Evolutionary conservation across 2,797 vertebrate species (phyloP).

Genomic region (Manis javanica): DNA sequence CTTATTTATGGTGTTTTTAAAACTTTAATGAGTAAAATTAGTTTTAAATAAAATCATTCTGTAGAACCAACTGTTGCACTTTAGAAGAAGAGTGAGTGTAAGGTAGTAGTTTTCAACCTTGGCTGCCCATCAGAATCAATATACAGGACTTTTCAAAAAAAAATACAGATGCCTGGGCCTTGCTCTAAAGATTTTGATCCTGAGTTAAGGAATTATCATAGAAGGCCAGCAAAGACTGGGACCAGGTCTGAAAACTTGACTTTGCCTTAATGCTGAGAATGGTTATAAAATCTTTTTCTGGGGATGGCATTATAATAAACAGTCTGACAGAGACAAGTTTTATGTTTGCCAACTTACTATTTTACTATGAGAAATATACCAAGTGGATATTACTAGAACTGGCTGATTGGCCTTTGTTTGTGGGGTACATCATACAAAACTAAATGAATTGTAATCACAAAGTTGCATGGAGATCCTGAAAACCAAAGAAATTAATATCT

Average conservation of each 20-base stretch:
- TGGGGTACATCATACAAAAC: background rate
- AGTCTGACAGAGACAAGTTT: slow-evolving; percentile 32
- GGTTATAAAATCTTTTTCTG: background rate
- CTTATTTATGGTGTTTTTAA: slow-evolving; percentile 24
- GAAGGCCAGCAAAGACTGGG: background rate
- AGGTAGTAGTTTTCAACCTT: background rate
- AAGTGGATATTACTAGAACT: background rate
- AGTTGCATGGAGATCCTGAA: background rate
- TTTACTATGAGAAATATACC: slow-evolving; percentile 39
- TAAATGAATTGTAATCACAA: background rate
- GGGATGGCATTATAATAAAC: slow-evolving; percentile 3
- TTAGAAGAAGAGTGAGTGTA: background rate
- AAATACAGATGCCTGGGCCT: background rate
- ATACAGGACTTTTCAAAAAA: background rate
- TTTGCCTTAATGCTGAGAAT: background rate
- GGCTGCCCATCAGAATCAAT: background rate
- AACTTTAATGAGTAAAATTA: background rate
- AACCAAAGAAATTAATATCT: background rate
- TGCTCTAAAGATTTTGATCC: background rate
- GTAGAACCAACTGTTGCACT: background rate
- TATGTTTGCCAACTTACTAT: slow-evolving; percentile 59
- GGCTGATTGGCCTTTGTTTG: background rate
- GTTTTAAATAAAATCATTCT: slow-evolving; percentile 32
- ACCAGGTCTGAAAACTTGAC: slow-evolving; percentile 29
- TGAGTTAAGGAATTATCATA: slow-evolving; percentile 27